Conservation (phyloP, 2,797 vertebrate species). For the Diplodus puntazzo region DNA sequence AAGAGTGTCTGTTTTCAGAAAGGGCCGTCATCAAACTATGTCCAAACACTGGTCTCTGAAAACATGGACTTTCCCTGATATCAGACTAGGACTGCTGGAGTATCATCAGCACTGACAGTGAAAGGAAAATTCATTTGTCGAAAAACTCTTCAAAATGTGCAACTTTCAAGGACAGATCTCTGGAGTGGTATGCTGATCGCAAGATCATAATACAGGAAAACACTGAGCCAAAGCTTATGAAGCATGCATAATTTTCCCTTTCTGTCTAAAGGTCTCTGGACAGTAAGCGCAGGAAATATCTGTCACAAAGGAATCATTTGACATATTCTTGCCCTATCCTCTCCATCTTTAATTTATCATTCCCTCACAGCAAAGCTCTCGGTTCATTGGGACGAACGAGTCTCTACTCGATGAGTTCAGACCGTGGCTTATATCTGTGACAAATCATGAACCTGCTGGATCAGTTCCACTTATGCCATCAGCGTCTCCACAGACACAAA, state of each 20-base stretch:
- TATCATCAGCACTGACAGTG: background rate
- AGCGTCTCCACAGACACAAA: constrained; percentile 52
- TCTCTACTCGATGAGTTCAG: constrained; percentile 48
- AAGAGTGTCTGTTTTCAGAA: background rate
- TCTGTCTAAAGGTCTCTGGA: constrained; percentile 5
- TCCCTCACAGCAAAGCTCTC: constrained; percentile 29
- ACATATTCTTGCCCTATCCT: constrained; percentile 30
- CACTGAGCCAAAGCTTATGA: background rate
- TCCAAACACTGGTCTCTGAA: background rate
- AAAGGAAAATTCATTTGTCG: background rate
- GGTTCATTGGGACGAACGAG: constrained; percentile 27
- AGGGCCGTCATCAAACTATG: background rate
- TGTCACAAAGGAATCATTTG: constrained; percentile 29
- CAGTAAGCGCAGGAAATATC: constrained; percentile 19
- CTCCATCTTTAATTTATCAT: constrained; percentile 41
- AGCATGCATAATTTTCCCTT: background rate
- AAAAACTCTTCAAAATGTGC: background rate
- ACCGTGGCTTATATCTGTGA: constrained; percentile 54
- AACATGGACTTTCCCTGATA: background rate
- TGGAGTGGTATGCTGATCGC: background rate
- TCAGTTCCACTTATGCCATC: constrained; percentile 58
- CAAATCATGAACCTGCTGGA: constrained; percentile 53
- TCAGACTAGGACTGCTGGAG: background rate
- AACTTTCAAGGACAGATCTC: background rate
- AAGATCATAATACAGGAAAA: background rate